phyloP scores from a whole-genome alignment of 2,888 invertebrate genomes.

The Caenorhabditis sp. region DNA sequence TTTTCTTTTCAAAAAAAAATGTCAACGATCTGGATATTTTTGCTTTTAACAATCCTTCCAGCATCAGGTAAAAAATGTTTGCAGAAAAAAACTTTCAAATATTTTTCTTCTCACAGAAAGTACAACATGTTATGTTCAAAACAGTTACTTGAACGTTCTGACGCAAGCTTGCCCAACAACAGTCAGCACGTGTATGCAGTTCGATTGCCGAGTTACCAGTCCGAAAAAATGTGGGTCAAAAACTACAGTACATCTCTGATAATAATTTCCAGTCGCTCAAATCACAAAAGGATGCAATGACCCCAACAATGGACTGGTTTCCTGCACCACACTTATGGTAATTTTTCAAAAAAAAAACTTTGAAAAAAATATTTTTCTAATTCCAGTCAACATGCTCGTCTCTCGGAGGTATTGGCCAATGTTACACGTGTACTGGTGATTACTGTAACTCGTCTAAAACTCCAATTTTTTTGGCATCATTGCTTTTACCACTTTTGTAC shows the following conservation, averaged over 20 bases:
- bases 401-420: slow-evolving; percentile 33
- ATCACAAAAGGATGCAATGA: slow-evolving; percentile 41
- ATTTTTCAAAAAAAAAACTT: slow-evolving; percentile 26
- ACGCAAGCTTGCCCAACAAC: slow-evolving; percentile 27
- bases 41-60: not conserved
- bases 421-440: slow-evolving; percentile 34
- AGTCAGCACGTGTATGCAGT: slow-evolving; percentile 31
- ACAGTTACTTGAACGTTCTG: slow-evolving; percentile 30
- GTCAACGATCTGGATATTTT: not conserved
- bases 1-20: not conserved
- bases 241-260: not conserved
- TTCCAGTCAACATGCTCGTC: slow-evolving; percentile 33
- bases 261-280: slow-evolving; percentile 29
- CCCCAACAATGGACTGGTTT: slow-evolving; percentile 19
- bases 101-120: not conserved
- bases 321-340: slow-evolving; percentile 30
- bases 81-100: slow-evolving; percentile 7
- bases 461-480: too few species aligned
- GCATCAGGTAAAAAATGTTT: not conserved
- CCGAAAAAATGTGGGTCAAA: slow-evolving; percentile 31
- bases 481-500: not conserved
- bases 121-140: slow-evolving; percentile 36
- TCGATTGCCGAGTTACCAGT: slow-evolving; percentile 26
- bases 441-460: slow-evolving; percentile 19
- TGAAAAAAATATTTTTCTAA: too few species aligned